These are phyloP conservation scores for Gymnoscelis rufifasciata DNA, from an alignment of 2,888 invertebrate genomes.

Conservation along the genomic window DNA sequence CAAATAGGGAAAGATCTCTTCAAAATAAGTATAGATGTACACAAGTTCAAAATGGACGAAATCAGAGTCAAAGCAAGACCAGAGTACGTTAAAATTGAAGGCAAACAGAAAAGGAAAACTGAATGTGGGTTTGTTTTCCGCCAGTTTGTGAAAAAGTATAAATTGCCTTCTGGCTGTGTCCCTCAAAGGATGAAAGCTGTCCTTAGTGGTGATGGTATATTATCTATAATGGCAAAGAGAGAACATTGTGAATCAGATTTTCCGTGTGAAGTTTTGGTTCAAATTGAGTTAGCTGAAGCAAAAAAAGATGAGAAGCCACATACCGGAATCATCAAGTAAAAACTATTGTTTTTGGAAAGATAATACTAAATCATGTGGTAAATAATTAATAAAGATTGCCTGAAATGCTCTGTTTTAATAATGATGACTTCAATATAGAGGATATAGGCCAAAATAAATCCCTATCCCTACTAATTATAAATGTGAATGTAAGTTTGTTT, in stretches of 20 bases:
- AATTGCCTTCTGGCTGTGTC: constrained; percentile 54
- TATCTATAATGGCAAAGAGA: constrained; percentile 54
- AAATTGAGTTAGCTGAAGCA: background rate
- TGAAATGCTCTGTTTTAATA: no score
- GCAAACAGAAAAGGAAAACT: constrained; percentile 58
- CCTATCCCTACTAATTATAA: no score
- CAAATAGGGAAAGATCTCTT: constrained; percentile 55
- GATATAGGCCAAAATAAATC: no score
- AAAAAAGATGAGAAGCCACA: constrained; percentile 4
- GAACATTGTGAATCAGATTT: constrained; percentile 33
- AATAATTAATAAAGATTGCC: no score
- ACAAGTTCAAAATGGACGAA: constrained; percentile 53
- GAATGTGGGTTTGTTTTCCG: constrained; percentile 46
- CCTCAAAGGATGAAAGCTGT: constrained; percentile 45
- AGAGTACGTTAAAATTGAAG: constrained; percentile 61
- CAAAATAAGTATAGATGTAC: constrained; percentile 54
- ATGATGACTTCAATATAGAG: no score
- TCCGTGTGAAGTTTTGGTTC: constrained; percentile 29
- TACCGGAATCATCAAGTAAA: no score
- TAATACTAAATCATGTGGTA: no score
- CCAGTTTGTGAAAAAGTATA: constrained; percentile 58
- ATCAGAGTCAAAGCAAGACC: constrained; percentile 55
- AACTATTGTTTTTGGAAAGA: no score
- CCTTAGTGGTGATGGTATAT: constrained; percentile 48
- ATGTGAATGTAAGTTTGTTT: no score